These are phyloP conservation scores for Micromesistius poutassou DNA, from an alignment of 2,797 vertebrate species.

Conservation along the genomic window DNA sequence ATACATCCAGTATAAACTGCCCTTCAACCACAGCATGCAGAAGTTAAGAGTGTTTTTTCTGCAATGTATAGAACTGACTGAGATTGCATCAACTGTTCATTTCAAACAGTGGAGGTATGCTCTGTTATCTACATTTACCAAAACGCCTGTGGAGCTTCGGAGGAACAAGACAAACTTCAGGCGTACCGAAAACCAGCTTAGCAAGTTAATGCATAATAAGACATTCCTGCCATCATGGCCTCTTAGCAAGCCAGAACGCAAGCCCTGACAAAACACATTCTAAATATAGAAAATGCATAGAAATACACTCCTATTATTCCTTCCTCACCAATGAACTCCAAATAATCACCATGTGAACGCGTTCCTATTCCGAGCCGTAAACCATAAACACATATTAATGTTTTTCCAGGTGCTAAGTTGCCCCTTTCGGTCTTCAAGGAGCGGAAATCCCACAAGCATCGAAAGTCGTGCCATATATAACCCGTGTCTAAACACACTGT, in stretches of 20 bases:
- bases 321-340: constrained; percentile 1
- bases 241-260: constrained; percentile 42
- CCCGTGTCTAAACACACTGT: too few relatives aligned
- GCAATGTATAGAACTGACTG: constrained; percentile 3
- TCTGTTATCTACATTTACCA: constrained; percentile 32
- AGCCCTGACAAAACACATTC: constrained; percentile 44
- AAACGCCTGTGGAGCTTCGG: constrained; percentile 37
- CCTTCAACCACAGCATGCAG: too few relatives aligned
- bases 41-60: too few relatives aligned
- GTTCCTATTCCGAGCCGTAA: too few relatives aligned
- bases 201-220: constrained; percentile 70
- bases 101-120: constrained; percentile 32
- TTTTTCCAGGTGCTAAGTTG: too few relatives aligned
- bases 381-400: too few relatives aligned
- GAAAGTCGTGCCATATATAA: too few relatives aligned
- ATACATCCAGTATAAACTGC: neutral
- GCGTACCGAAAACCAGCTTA: constrained; percentile 68
- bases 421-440: too few relatives aligned
- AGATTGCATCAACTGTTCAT: constrained; percentile 28
- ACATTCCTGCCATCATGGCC: constrained; percentile 53
- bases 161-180: constrained; percentile 41
- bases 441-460: too few relatives aligned
- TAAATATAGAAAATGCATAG: constrained; percentile 20
- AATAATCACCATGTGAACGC: too few relatives aligned
- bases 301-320: constrained; percentile 24